Evolutionary conservation across 2,888 invertebrate genomes (phyloP).

Genomic region (Rhodophaea formosa): DNA sequence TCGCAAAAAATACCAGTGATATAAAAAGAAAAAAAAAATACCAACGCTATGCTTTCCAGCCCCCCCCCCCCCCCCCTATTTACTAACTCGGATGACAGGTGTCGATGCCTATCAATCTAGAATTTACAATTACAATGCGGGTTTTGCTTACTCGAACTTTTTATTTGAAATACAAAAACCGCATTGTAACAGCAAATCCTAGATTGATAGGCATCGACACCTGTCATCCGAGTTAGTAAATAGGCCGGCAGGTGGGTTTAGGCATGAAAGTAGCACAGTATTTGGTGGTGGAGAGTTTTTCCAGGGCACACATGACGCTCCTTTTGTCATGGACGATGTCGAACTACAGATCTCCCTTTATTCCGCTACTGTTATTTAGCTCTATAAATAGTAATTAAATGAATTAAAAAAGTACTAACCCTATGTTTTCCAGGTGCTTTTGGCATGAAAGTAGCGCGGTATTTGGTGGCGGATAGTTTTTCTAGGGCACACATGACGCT

Average conservation of each 20-base stretch:
- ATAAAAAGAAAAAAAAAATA: constrained; percentile 15
- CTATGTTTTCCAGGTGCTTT: constrained; percentile 89
- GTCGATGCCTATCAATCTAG: no score
- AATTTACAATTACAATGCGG: no score
- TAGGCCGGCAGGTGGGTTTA: constrained; percentile 87
- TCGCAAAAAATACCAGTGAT: no score
- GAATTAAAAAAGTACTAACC: constrained; percentile 55
- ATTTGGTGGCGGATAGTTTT: constrained; percentile 88
- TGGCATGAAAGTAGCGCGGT: constrained; percentile 89
- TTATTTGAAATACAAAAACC: no score
- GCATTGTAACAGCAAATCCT: no score
- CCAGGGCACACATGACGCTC: constrained; percentile 91
- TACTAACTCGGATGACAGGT: no score
- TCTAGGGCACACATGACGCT: constrained; percentile 92
- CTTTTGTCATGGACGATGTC: constrained; percentile 95
- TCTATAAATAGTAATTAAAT: no score
- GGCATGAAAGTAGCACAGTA: constrained; percentile 90
- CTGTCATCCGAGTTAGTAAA: no score
- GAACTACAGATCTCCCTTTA: constrained; percentile 92
- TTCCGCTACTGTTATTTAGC: constrained; percentile 82
- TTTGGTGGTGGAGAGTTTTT: constrained; percentile 88
- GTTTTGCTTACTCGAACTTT: no score
- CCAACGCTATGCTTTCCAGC: constrained; percentile 88
- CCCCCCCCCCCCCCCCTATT: no score
- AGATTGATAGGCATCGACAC: no score